Evolutionary conservation across 2,113 vertebrate species (phyloP).

Genomic region (Calyptomena viridis): DNA sequence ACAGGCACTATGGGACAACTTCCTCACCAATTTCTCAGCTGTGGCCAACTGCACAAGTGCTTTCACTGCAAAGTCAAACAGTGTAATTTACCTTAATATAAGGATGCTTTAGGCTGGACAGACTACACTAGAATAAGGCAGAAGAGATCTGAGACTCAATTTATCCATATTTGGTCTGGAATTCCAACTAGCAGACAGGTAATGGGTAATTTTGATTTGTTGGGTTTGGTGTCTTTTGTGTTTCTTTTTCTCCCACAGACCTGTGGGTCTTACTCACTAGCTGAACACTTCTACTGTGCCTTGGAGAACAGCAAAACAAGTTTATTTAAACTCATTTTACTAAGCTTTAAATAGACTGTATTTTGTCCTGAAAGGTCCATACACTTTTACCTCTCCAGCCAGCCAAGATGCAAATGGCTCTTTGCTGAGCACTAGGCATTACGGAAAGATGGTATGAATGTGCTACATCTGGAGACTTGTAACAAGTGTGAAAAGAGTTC

Average conservation of each 20-base stretch:
- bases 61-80: background rate
- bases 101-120: background rate
- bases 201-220: background rate
- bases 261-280: background rate
- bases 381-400: background rate
- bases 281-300: background rate
- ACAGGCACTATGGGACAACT: background rate
- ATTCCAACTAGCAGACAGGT: background rate
- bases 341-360: background rate
- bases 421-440: background rate
- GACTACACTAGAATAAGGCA: background rate
- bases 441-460: background rate
- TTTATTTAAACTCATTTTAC: background rate
- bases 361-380: background rate
- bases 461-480: background rate
- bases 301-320: background rate
- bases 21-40: background rate
- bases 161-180: background rate
- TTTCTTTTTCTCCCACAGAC: background rate
- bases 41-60: background rate
- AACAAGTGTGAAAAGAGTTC: background rate
- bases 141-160: background rate
- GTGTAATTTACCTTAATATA: background rate
- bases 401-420: background rate
- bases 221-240: background rate